These are phyloP conservation scores for Lysiphlebus fabarum DNA, from an alignment of 1,140 invertebrate genomes.

Conservation along the genomic window DNA sequence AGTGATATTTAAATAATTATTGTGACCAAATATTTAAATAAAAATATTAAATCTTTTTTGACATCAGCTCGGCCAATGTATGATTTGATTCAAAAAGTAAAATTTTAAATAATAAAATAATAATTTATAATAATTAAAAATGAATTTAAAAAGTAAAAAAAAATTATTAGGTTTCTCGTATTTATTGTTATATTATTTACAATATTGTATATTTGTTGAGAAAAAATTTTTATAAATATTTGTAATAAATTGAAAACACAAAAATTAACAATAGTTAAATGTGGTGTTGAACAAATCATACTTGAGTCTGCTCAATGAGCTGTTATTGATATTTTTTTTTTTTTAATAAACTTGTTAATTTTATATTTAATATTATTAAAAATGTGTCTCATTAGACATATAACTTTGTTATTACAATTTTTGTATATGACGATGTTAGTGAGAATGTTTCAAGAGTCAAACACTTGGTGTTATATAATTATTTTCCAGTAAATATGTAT, in stretches of 20 bases:
- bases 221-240: background rate
- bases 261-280: constrained; percentile 1
- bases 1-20: background rate
- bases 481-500: constrained; percentile 41
- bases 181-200: too few species aligned
- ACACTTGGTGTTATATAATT: constrained; percentile 38
- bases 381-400: constrained; percentile 29
- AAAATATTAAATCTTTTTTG: background rate
- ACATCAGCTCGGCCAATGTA: constrained; percentile 4
- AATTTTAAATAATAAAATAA: too few species aligned
- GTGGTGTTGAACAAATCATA: constrained; percentile 35
- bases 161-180: too few species aligned
- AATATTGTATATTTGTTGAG: too few species aligned
- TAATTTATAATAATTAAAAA: too few species aligned
- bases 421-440: constrained; percentile 40
- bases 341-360: constrained; percentile 7
- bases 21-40: background rate
- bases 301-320: constrained; percentile 29
- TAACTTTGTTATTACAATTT: constrained; percentile 36
- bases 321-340: constrained; percentile 20
- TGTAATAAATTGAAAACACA: constrained; percentile 10
- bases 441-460: constrained; percentile 21
- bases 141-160: too few species aligned
- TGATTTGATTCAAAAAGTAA: constrained; percentile 19
- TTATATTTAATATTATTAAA: constrained; percentile 33